A percentile compares a stretch with the other conserved stretches of the same genome.
phyloP scores from a whole-genome alignment of 2,888 invertebrate species.

The Gastracanthus pulcherrimus region DNA sequence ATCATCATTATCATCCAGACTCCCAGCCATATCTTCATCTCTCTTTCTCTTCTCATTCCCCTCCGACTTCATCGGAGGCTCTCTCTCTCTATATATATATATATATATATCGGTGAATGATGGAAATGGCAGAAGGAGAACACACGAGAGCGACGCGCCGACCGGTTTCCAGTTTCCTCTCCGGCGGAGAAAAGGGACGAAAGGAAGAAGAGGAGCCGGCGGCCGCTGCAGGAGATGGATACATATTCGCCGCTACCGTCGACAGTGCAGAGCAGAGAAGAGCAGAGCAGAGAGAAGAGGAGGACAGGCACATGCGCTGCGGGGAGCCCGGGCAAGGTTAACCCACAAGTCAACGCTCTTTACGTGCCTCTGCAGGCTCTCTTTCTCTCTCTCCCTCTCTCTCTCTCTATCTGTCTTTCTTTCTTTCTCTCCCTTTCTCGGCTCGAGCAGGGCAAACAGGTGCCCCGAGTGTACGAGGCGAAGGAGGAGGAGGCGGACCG shows the following conservation, averaged over 20 bases:
- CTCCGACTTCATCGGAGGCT: background rate
- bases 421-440: background rate
- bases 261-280: background rate
- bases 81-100: too few species aligned
- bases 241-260: slow-evolving; percentile 44
- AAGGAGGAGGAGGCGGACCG: too few species aligned
- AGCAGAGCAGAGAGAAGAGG: slow-evolving; percentile 27
- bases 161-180: slow-evolving; percentile 43
- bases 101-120: slow-evolving; percentile 22
- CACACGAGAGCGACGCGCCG: background rate
- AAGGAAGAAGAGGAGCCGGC: slow-evolving; percentile 16
- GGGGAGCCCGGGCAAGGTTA: slow-evolving; percentile 55
- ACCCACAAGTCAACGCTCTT: slow-evolving; percentile 59
- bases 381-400: too few species aligned
- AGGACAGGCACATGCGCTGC: slow-evolving; percentile 18
- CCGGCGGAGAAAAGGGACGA: background rate
- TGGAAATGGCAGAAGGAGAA: slow-evolving; percentile 47
- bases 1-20: background rate
- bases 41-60: background rate
- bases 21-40: background rate
- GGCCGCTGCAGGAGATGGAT: slow-evolving; percentile 34
- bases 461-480: slow-evolving; percentile 19
- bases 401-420: too few species aligned
- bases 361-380: too few species aligned
- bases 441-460: slow-evolving; percentile 15